These are phyloP conservation scores for Clupea harengus DNA, from an alignment of 2,113 vertebrate genomes.

Conservation along the genomic window DNA sequence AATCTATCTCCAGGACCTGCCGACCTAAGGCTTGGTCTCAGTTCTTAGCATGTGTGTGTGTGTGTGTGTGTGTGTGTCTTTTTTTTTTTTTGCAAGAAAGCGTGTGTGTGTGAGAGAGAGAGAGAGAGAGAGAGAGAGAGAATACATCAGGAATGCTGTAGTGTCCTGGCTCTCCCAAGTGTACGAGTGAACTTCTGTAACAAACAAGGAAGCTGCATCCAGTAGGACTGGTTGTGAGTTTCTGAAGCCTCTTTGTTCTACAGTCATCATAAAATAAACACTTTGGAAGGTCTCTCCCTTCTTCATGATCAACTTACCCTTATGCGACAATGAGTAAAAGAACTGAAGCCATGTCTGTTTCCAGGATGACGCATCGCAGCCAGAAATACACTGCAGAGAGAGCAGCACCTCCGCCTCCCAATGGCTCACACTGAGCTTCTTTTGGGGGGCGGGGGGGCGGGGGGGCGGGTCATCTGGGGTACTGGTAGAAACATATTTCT, in stretches of 20 bases:
- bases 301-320: no score
- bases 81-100: no score
- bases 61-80: background rate
- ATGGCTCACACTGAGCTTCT: no score
- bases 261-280: background rate
- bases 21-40: background rate
- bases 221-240: background rate
- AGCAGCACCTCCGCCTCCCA: no score
- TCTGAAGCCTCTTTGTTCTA: background rate
- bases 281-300: no score
- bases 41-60: background rate
- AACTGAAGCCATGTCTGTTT: background rate
- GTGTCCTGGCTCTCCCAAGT: background rate
- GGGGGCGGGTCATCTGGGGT: no score
- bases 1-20: slow-evolving; percentile 32
- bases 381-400: background rate
- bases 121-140: no score
- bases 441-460: no score
- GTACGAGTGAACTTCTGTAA: no score
- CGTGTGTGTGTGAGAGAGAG: background rate
- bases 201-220: no score
- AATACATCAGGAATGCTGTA: no score
- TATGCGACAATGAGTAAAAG: background rate
- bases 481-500: background rate
- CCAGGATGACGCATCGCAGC: background rate